phyloP scores from a whole-genome alignment of 2,797 vertebrate species.

The Peromyscus nudipes region DNA sequence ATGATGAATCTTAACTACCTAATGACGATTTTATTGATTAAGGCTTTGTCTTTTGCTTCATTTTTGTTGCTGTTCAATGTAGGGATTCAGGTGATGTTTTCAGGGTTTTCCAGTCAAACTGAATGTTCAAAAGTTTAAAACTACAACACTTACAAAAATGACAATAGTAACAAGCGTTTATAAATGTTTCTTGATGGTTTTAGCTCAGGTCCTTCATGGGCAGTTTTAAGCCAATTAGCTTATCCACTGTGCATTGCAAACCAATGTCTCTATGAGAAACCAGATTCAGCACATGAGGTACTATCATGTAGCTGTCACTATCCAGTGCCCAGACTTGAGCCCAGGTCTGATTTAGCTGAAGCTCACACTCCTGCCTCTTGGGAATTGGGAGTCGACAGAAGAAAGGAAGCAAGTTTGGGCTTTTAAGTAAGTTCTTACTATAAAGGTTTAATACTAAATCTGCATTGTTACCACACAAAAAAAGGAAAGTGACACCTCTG shows the following conservation, averaged over 20 bases:
- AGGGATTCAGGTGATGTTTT: not conserved
- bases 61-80: not conserved
- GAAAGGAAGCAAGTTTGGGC: not conserved
- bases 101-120: not conserved
- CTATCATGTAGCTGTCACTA: not conserved
- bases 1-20: not conserved
- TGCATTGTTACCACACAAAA: not conserved
- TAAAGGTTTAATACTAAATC: not conserved
- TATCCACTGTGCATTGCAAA: not conserved
- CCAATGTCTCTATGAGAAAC: not conserved
- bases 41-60: not conserved
- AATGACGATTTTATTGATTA: not conserved
- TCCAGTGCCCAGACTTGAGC: not conserved
- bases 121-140: not conserved
- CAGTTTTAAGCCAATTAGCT: not conserved
- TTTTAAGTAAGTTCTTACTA: too few relatives aligned
- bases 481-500: not conserved
- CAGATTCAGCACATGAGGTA: not conserved
- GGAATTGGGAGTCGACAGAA: not conserved
- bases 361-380: not conserved
- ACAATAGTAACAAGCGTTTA: not conserved
- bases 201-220: not conserved
- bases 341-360: not conserved
- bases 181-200: not conserved
- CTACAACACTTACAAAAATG: not conserved